Evolutionary conservation across 1,140 invertebrate species (phyloP), one percentile per base, ranked within the genome.

Genomic region (Zaprionus taronus): DNA sequence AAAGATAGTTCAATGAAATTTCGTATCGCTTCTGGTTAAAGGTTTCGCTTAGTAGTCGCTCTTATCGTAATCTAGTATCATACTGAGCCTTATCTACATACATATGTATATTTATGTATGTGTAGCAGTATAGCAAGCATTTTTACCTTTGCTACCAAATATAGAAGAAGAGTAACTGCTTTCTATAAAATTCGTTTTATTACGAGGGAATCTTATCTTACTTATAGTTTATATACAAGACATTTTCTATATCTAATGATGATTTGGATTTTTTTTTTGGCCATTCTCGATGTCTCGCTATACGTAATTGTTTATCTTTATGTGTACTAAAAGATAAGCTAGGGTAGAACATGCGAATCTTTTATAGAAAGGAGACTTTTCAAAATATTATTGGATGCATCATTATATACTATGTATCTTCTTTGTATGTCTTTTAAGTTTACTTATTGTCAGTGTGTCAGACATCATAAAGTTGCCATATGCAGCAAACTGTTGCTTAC

Each of bases 151-250:
- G 17, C n/a, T n/a, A 41, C 15, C 4, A 17, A 47, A 47, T 47
- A 17, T 9, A 47, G 1, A 0, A 9, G 0, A 34, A 47, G n/a
- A 47, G 41, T n/a, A n/a, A n/a, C n/a, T 17, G n/a, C n/a, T 47
- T n/a, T 47, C 6, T 44, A 44, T n/a, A 41, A 6, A 7, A n/a
- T 44, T 7, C 41, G 15, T 44, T 44, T 44, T 44, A 17, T 44
- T 36, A 20, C 28, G 5, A 6, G 24, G 36, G 2, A 20, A 57
- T 17, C 66, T 69, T 70, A 74, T 74, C 66, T 61, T 53, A 72
- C 57, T 44, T 66, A 31, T 20, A 15, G 28, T 34, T 55, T 41
- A 28, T 63, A 34, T 49, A 36, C 2, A 36, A 17, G 41, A 7
- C 41, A 47, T 44, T 66, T 66, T 72, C 17, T 38, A 22, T 31